Conservation (phyloP, 1,140 invertebrate species). For the Heliconius melpomene region DNA sequence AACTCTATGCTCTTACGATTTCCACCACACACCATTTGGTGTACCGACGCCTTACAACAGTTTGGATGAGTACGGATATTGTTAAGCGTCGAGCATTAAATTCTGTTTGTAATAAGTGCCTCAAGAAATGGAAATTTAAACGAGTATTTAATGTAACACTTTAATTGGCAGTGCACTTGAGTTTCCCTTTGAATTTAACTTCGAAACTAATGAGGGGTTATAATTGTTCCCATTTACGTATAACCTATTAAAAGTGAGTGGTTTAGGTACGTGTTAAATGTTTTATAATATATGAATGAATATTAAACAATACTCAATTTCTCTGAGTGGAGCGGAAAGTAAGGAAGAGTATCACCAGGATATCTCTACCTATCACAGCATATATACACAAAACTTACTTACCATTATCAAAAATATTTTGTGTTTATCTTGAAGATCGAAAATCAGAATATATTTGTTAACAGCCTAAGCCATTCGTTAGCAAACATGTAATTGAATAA, state of each 20-base stretch:
- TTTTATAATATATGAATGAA: neutral
- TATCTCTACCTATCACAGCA: no score
- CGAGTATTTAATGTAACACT: conserved; percentile 29
- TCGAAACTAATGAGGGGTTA: conserved; percentile 8
- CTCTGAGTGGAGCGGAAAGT: neutral
- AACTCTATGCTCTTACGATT: neutral
- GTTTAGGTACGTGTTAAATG: neutral
- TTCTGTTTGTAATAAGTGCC: conserved; percentile 36
- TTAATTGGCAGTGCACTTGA: conserved; percentile 30
- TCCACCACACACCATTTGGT: conserved; percentile 33
- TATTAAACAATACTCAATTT: neutral
- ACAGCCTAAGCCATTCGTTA: no score
- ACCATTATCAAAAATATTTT: no score
- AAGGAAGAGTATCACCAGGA: no score
- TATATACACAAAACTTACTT: no score
- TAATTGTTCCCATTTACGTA: conserved; percentile 4
- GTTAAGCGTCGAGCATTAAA: conserved; percentile 48
- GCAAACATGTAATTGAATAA: no score
- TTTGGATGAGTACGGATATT: conserved; percentile 52
- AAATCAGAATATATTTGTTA: no score
- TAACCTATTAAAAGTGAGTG: neutral
- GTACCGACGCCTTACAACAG: conserved; percentile 33
- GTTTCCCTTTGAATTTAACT: conserved; percentile 28
- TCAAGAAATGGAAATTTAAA: conserved; percentile 41
- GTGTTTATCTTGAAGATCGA: no score